A percentile compares a stretch with the other conserved stretches of the same genome.
Evolutionary conservation across 2,888 invertebrate species (phyloP).

Genomic region (Lumbricus terrestris): DNA sequence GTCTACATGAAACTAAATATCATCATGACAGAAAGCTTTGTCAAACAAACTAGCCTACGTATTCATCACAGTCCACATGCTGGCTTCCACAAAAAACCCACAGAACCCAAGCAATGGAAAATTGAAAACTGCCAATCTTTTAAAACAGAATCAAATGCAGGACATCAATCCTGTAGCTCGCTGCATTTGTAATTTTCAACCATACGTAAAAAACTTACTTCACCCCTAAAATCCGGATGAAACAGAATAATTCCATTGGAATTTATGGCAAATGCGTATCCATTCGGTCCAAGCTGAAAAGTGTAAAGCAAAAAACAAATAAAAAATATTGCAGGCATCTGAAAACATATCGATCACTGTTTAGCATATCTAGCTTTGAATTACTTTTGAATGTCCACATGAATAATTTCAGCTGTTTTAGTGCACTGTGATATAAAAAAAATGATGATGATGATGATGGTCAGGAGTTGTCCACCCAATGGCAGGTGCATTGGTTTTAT

Average conservation of each 20-base stretch:
- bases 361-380: background rate
- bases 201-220: background rate
- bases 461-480: too few relatives aligned
- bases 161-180: background rate
- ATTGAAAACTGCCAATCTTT: background rate
- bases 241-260: background rate
- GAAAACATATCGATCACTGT: background rate
- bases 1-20: too few relatives aligned
- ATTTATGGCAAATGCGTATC: constrained; percentile 3
- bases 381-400: background rate
- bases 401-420: background rate
- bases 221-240: background rate
- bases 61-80: too few relatives aligned
- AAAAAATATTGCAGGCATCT: background rate
- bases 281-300: background rate
- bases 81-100: too few relatives aligned
- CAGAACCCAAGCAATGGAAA: too few relatives aligned
- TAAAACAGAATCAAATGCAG: background rate
- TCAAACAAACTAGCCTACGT: too few relatives aligned
- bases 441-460: too few relatives aligned
- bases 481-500: too few relatives aligned
- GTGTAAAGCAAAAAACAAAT: background rate
- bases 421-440: too few relatives aligned
- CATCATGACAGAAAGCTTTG: too few relatives aligned
- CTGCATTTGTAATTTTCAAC: background rate